A percentile compares a stretch with the other conserved stretches of the same genome.
Conservation (phyloP, 2,888 invertebrate genomes). For the Mamestra brassicae region DNA sequence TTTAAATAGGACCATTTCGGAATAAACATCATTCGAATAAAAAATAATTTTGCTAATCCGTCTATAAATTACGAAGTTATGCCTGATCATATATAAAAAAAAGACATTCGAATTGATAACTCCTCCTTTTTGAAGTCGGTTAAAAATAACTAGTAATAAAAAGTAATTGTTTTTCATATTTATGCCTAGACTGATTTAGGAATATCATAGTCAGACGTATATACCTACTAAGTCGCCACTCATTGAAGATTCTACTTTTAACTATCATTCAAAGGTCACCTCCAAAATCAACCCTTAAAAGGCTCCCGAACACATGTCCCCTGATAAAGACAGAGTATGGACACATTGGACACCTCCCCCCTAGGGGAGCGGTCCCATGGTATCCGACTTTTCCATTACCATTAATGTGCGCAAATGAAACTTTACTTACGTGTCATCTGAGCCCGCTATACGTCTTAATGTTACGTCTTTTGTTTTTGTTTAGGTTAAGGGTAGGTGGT, state of each 20-base stretch:
- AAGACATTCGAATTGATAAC: no score
- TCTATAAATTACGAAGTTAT: no score
- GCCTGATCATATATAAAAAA: no score
- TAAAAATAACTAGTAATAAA: no score
- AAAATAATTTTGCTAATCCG: no score
- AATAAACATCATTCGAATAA: no score
- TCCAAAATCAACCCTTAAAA: constrained; percentile 15
- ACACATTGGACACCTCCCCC: constrained; percentile 30
- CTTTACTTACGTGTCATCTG: constrained; percentile 73
- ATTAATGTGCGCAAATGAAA: constrained; percentile 75
- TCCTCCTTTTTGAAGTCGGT: no score
- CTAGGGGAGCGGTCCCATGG: constrained; percentile 40
- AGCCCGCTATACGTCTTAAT: constrained; percentile 75
- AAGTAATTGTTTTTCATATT: no score
- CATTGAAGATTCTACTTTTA: background rate
- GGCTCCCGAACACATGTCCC: constrained; percentile 49
- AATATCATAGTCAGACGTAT: no score
- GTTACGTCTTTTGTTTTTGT: constrained; percentile 59
- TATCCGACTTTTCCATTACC: constrained; percentile 83
- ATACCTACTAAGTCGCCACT: no score
- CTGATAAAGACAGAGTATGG: constrained; percentile 62
- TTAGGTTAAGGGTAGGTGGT: background rate
- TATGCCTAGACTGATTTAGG: no score
- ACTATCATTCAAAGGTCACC: background rate
- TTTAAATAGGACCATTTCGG: no score